A percentile compares a stretch with the other conserved stretches of the same genome.
phyloP scores from a whole-genome alignment of 2,797 vertebrate genomes.

The Lemur catta region DNA sequence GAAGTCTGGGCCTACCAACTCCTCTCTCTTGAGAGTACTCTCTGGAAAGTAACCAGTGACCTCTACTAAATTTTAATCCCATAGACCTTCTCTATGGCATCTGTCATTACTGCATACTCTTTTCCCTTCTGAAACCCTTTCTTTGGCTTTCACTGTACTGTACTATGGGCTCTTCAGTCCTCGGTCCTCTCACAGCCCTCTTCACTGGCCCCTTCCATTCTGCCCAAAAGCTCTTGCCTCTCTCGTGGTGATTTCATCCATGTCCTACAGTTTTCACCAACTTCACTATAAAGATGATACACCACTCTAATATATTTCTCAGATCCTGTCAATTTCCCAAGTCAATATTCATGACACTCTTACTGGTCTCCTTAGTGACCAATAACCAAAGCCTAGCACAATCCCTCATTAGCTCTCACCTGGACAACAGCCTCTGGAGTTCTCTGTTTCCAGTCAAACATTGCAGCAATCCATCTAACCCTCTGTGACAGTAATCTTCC shows the following conservation, averaged over 20 bases:
- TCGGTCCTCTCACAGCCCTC: neutral
- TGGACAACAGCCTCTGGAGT: neutral
- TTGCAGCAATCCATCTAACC: neutral
- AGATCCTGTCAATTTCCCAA: slow-evolving; percentile 5
- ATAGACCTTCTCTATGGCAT: neutral
- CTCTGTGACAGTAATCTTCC: neutral
- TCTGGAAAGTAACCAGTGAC: neutral
- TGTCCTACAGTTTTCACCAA: neutral
- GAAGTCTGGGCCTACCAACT: neutral
- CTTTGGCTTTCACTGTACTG: neutral
- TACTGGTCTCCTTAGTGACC: neutral
- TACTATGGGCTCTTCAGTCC: neutral
- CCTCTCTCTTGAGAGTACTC: neutral
- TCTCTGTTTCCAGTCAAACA: neutral
- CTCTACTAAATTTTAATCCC: neutral
- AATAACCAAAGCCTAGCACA: neutral
- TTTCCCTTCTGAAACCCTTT: neutral
- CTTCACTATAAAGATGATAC: neutral
- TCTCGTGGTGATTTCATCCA: neutral
- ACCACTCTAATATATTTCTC: slow-evolving; percentile 21
- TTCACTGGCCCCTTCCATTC: neutral
- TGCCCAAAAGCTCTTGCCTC: neutral
- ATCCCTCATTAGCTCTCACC: neutral
- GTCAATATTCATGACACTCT: neutral
- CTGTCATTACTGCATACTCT: neutral